Conservation (phyloP, 1,140 invertebrate species). For the Anadara kagoshimensis region DNA sequence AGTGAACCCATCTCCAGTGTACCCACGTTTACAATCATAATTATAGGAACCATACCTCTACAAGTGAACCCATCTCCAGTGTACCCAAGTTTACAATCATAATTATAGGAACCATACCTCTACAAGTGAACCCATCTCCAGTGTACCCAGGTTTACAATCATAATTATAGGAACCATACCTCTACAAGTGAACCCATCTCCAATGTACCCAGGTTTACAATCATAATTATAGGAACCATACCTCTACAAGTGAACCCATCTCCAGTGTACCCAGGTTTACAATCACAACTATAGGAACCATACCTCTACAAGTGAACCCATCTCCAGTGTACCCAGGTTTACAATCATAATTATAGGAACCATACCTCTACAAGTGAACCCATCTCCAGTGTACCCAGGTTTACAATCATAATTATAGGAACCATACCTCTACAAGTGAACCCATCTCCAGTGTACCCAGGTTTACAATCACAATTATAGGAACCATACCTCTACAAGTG, state of each 20-base stretch:
- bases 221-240: slow-evolving; percentile 70
- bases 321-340: slow-evolving; percentile 66
- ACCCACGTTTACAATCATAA: slow-evolving; percentile 80
- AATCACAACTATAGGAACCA: slow-evolving; percentile 62
- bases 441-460: slow-evolving; percentile 68
- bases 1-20: slow-evolving; percentile 69
- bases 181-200: slow-evolving; percentile 68
- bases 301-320: slow-evolving; percentile 69
- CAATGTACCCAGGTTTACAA: slow-evolving; percentile 68
- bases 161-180: slow-evolving; percentile 43
- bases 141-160: slow-evolving; percentile 80
- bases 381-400: slow-evolving; percentile 74
- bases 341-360: slow-evolving; percentile 71
- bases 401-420: slow-evolving; percentile 77
- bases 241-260: slow-evolving; percentile 70
- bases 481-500: slow-evolving; percentile 71
- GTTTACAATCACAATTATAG: slow-evolving; percentile 70
- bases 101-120: slow-evolving; percentile 70
- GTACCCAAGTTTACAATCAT: slow-evolving; percentile 69
- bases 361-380: slow-evolving; percentile 70
- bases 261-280: slow-evolving; percentile 78
- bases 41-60: slow-evolving; percentile 53
- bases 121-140: slow-evolving; percentile 68
- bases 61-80: slow-evolving; percentile 67
- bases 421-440: slow-evolving; percentile 65